Evolutionary conservation across 1,140 invertebrate species (phyloP).

Genomic region (Neomicropteryx cornuta): DNA sequence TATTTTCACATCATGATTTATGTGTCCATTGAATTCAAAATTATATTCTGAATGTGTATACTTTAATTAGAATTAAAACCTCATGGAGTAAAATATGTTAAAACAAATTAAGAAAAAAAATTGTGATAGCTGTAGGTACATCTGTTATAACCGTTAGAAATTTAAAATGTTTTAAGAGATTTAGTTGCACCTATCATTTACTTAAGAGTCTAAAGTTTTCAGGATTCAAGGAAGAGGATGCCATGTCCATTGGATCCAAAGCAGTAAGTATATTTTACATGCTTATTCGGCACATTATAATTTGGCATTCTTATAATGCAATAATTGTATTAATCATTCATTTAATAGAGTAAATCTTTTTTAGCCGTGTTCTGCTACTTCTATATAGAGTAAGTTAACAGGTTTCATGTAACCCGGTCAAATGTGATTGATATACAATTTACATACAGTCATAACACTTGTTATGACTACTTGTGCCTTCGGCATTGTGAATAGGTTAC

Average conservation of each 20-base stretch:
- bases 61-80: slow-evolving; percentile 3
- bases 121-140: not conserved
- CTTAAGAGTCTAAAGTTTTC: not conserved
- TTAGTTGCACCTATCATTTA: not conserved
- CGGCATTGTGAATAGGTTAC: too few relatives aligned
- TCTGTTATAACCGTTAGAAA: not conserved
- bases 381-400: too few relatives aligned
- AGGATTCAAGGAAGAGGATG: slow-evolving; percentile 34
- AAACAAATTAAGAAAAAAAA: not conserved
- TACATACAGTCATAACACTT: too few relatives aligned
- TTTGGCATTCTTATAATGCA: slow-evolving; percentile 4
- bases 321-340: too few relatives aligned
- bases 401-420: too few relatives aligned
- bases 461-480: too few relatives aligned
- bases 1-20: not conserved
- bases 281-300: too few relatives aligned
- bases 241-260: slow-evolving; percentile 57
- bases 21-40: not conserved
- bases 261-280: slow-evolving; percentile 41
- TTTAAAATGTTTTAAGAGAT: not conserved
- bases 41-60: not conserved
- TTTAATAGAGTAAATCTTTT: too few relatives aligned
- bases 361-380: too few relatives aligned
- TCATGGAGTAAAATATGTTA: slow-evolving; percentile 1
- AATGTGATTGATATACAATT: too few relatives aligned